These are phyloP conservation scores for Chrysocyon brachyurus DNA, from an alignment of 2,797 vertebrate species.

Conservation along the genomic window DNA sequence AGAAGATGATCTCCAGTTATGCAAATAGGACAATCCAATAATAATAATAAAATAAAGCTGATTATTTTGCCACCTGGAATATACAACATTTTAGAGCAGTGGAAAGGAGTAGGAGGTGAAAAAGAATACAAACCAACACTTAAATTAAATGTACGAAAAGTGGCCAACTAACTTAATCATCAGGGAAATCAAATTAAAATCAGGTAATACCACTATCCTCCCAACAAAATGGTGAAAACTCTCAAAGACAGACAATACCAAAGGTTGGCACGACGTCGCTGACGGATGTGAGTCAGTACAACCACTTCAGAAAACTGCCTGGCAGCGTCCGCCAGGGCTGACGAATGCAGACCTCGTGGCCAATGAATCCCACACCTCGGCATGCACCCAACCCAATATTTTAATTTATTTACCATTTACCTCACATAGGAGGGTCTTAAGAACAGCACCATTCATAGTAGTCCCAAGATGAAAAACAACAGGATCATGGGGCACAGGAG, in stretches of 20 bases:
- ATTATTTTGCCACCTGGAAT: not conserved
- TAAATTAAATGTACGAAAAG: not conserved
- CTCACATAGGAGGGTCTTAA: not conserved
- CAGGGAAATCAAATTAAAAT: constrained; percentile 9
- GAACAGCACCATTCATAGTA: not conserved
- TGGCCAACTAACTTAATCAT: not conserved
- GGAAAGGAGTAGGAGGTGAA: not conserved
- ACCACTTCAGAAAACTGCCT: not conserved
- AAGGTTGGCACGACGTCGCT: not conserved
- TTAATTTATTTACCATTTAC: not conserved
- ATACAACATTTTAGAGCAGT: not conserved
- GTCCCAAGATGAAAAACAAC: not conserved
- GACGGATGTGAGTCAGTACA: not conserved
- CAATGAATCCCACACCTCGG: not conserved
- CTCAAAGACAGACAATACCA: not conserved
- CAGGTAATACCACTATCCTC: not conserved
- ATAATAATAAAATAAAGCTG: not conserved
- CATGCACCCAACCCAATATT: not conserved
- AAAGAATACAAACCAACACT: not conserved
- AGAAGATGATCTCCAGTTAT: not conserved
- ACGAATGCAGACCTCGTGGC: not conserved
- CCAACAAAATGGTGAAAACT: not conserved
- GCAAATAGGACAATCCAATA: not conserved
- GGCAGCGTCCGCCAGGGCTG: not conserved
- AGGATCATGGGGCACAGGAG: not conserved